phyloP scores from a whole-genome alignment of 2,797 vertebrate species.

The Peromyscus eremicus region DNA sequence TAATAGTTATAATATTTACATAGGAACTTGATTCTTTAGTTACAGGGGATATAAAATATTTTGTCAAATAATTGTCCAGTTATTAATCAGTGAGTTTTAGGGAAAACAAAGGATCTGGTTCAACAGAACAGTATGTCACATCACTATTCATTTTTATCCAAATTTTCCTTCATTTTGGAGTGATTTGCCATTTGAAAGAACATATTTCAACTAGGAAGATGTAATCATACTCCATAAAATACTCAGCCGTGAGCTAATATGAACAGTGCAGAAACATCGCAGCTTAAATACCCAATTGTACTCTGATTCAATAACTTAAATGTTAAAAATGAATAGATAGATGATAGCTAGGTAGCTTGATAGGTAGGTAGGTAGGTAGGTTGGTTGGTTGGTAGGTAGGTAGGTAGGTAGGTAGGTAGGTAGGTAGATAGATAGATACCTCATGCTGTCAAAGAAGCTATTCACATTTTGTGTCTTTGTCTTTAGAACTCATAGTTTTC shows the following conservation, averaged over 20 bases:
- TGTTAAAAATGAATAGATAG: constrained; percentile 35
- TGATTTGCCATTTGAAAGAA: not conserved
- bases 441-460: not conserved
- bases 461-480: not conserved
- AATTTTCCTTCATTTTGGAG: not conserved
- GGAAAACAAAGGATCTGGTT: constrained; percentile 17
- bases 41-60: not conserved
- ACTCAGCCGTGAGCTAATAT: not conserved
- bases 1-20: constrained; percentile 5
- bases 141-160: not conserved
- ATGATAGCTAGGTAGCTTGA: too few relatives aligned
- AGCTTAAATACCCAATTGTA: not conserved
- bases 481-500: not conserved
- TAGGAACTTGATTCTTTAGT: constrained; percentile 9
- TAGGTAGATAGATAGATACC: not conserved
- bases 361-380: too few relatives aligned
- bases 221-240: not conserved
- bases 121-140: not conserved
- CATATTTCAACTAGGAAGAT: not conserved
- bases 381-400: too few relatives aligned
- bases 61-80: constrained; percentile 7
- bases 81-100: constrained; percentile 21
- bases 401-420: not conserved
- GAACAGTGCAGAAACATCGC: not conserved
- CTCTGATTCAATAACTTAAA: not conserved